These are phyloP conservation scores for Synanceia verrucosa DNA, from an alignment of 2,797 vertebrate species.

Conservation along the genomic window DNA sequence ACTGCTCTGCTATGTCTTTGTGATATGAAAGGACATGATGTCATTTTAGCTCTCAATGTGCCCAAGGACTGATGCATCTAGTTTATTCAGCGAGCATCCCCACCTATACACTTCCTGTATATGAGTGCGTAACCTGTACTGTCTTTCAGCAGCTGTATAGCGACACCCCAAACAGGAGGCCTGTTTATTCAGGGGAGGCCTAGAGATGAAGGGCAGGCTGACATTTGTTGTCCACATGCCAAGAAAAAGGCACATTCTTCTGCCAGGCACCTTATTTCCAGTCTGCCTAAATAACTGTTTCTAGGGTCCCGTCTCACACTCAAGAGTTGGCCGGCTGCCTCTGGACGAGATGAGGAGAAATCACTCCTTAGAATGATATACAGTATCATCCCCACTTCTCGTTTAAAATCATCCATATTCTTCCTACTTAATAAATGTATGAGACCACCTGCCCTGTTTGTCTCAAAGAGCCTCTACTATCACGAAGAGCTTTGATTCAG, in stretches of 20 bases:
- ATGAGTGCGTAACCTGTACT: background rate
- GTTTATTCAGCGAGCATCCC: background rate
- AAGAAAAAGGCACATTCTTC: conserved; percentile 49
- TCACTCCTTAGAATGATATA: background rate
- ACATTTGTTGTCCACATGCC: conserved; percentile 59
- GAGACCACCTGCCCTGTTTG: too few species aligned
- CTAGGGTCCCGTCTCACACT: background rate
- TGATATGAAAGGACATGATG: background rate
- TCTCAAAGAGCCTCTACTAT: too few species aligned
- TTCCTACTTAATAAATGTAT: too few species aligned
- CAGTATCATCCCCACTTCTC: background rate
- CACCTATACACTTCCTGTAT: background rate
- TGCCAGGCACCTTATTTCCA: conserved; percentile 48
- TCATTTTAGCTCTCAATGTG: background rate
- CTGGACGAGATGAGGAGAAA: background rate
- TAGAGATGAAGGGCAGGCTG: conserved; percentile 31
- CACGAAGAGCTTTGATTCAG: too few species aligned
- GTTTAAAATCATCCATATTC: background rate
- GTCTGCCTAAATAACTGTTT: too few species aligned
- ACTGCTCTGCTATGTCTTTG: background rate
- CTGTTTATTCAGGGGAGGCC: conserved; percentile 45
- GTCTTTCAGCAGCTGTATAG: conserved; percentile 10
- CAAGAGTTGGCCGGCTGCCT: background rate
- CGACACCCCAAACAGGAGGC: conserved; percentile 18
- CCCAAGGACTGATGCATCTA: background rate